Base-by-base conservation (phyloP, 2,797 vertebrate species). In the Pogoniulus pusillus region DNA sequence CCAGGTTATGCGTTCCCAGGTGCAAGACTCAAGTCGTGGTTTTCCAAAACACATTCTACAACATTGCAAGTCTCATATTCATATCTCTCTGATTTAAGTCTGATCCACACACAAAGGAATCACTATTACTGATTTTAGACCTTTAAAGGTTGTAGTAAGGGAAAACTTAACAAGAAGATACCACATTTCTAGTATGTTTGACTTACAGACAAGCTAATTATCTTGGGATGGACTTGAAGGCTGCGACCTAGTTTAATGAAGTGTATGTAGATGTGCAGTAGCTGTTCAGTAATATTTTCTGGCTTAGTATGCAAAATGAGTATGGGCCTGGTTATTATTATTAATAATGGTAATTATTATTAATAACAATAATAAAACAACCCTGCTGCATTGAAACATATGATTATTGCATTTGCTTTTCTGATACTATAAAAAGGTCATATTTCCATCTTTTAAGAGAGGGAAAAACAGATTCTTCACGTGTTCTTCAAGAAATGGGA, bases 311-410 rank as follows among this genome's bases (percentile, higher is more conserved):
- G 9, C 51, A 41, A 63, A 20, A 27, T 39, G 10, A 30, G 9
- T 55, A 54, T 1, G 1, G 35, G 43, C 7, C 16, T 26, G 3
- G n/a, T 58, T 15, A 39, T 14, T 39, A 39, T 14, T 39, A 39
- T 14, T 39, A 39, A 11, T 37, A 37, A 10, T 37, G 37, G 37
- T 39, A 14, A 15, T 39, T 14, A 39, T 5, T 39, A 39, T 15
- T 39, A 39, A 9, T 15, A 14, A 15, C 39, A 39, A 15, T 39
- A 39, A 15, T 39, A 39, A 12, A 39, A 39, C 9, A 59, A 30
- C 0, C 0, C 0, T 22, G 15, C 7, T 49, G 29, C 20, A 7
- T n/a, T 74, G 54, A 10, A 43, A 26, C 23, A 30, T 35, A 34
- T 41, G 29, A 45, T 45, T 23, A 43, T 12, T 18, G 45, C n/a